Evolutionary conservation across 2,888 invertebrate genomes (phyloP).

Genomic region (Aphrophora alni): DNA sequence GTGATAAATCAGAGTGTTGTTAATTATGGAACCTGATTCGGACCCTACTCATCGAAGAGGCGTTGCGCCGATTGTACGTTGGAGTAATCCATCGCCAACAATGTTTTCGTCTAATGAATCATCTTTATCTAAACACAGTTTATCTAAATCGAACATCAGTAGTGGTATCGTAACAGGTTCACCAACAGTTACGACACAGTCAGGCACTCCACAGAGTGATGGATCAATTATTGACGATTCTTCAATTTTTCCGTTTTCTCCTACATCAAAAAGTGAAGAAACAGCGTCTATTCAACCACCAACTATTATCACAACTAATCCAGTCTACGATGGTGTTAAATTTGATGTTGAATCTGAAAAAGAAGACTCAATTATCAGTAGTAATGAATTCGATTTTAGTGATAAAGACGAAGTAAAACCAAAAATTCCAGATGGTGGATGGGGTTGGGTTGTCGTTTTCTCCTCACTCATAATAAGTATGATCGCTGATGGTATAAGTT

Average conservation of each 20-base stretch:
- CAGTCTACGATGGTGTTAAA: slow-evolving; percentile 43
- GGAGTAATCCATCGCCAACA: slow-evolving; percentile 56
- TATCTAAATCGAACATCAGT: slow-evolving; percentile 54
- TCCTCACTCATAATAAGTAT: slow-evolving; percentile 86
- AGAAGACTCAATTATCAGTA: slow-evolving; percentile 39
- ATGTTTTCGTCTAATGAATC: slow-evolving; percentile 49
- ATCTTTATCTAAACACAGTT: slow-evolving; percentile 22
- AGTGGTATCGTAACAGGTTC: slow-evolving; percentile 62
- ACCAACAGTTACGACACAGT: slow-evolving; percentile 52
- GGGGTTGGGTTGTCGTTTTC: slow-evolving; percentile 90
- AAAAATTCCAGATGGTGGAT: slow-evolving; percentile 79
- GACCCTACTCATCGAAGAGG: slow-evolving; percentile 44
- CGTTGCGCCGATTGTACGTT: slow-evolving; percentile 56
- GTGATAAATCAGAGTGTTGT: not conserved
- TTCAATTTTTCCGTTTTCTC: not conserved
- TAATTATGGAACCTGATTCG: slow-evolving; percentile 39
- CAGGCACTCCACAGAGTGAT: not conserved
- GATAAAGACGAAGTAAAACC: slow-evolving; percentile 56
- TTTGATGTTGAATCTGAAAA: slow-evolving; percentile 33
- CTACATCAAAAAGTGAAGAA: not conserved
- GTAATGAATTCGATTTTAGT: slow-evolving; percentile 26
- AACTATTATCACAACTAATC: slow-evolving; percentile 24
- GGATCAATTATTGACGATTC: not conserved
- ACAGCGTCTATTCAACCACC: not conserved
- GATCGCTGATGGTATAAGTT: slow-evolving; percentile 92